phyloP scores from a whole-genome alignment of 2,113 vertebrate genomes.

The Atherinomorus stipes region DNA sequence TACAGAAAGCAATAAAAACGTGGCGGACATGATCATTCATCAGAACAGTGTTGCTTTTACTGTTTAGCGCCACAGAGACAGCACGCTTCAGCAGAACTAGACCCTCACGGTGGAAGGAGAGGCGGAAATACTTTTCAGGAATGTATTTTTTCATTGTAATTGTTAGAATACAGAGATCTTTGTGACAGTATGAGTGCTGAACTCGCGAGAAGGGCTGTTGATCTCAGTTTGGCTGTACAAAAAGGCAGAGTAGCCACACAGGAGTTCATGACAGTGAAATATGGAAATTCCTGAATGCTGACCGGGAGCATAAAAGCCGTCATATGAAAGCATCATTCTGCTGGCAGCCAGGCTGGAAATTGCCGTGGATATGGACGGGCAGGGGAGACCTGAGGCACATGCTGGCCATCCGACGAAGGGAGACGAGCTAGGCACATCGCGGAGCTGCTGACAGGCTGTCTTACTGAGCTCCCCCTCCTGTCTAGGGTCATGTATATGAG shows the following conservation, averaged over 20 bases:
- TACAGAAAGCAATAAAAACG: conserved; percentile 74
- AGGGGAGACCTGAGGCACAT: conserved; percentile 71
- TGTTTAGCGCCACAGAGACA: conserved; percentile 55
- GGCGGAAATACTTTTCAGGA: conserved; percentile 11
- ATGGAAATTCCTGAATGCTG: conserved; percentile 53
- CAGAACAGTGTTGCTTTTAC: conserved; percentile 48
- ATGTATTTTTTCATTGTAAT: background rate
- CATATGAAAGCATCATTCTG: conserved; percentile 57
- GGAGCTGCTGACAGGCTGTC: conserved; percentile 70
- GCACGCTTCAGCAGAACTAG: conserved; percentile 35
- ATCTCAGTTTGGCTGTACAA: conserved; percentile 17
- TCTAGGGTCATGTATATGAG: conserved; percentile 61
- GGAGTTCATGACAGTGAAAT: conserved; percentile 25
- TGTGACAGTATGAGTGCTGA: background rate
- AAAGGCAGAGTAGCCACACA: conserved; percentile 45
- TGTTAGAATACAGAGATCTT: conserved; percentile 1
- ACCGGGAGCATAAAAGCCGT: conserved; percentile 42
- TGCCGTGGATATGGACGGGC: conserved; percentile 60
- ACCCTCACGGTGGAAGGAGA: background rate
- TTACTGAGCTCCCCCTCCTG: conserved; percentile 52
- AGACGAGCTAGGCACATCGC: conserved; percentile 52
- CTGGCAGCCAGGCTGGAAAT: conserved; percentile 60
- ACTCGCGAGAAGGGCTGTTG: background rate
- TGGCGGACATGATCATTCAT: conserved; percentile 66
- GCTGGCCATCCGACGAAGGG: conserved; percentile 63